Percentiles rank a stretch among this genome's conserved stretches.
Conservation (phyloP, 2,113 vertebrate species). For the Mohoua ochrocephala region DNA sequence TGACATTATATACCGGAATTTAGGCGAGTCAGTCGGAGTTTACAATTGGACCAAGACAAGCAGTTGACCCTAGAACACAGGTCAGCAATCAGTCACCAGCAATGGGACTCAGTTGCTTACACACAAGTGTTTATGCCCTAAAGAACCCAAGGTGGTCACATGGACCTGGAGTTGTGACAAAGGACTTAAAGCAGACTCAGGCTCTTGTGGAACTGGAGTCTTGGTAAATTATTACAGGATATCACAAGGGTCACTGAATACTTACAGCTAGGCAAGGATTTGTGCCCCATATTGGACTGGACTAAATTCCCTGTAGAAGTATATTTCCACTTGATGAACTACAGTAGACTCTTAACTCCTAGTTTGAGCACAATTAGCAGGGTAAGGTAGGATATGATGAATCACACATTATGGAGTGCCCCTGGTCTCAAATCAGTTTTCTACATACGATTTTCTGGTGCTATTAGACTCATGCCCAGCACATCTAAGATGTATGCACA, state of each 20-base stretch:
- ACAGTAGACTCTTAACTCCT: not conserved
- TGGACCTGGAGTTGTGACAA: not conserved
- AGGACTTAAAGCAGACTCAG: not conserved
- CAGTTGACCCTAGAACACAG: not conserved
- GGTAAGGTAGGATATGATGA: not conserved
- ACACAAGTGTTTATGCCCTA: not conserved
- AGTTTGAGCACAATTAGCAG: not conserved
- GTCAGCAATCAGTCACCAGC: not conserved
- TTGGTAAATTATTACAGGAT: not conserved
- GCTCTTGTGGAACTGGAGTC: not conserved
- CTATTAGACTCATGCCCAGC: not conserved
- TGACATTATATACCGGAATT: not conserved
- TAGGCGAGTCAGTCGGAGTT: not conserved
- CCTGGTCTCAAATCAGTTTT: not conserved
- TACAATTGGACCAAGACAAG: not conserved
- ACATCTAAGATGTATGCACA: not conserved
- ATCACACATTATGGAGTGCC: not conserved
- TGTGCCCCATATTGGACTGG: not conserved
- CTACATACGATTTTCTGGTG: not conserved
- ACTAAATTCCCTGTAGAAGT: not conserved
- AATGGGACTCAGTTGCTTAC: not conserved
- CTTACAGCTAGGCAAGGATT: not conserved
- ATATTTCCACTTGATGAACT: not conserved
- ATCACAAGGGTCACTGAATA: not conserved
- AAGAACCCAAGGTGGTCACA: not conserved